Evolutionary conservation across 2,888 invertebrate species (phyloP), one percentile per base, ranked within the genome.

Genomic region (Aelia acuminata): DNA sequence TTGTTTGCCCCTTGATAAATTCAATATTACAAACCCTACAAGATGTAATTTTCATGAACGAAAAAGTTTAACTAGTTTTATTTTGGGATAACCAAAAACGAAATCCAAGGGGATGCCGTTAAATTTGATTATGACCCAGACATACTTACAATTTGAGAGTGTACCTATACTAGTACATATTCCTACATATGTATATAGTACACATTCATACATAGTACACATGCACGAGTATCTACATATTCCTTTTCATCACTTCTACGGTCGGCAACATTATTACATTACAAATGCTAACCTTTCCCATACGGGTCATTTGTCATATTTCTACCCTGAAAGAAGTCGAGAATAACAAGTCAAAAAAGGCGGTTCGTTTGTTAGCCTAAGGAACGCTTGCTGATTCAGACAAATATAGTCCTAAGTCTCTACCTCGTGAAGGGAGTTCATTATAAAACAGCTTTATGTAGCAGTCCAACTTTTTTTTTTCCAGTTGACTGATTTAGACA

Each of bases 321-420:
- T 26, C 13, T 57, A 26, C n/a, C 13, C 57, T 7, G 4, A 70
- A 70, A 70, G 20, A 0, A 70, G 18, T 1, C 18, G 7, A 70
- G 31, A 20, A 70, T 70, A 70, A 70, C 26, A 35, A 70, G 22
- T 70, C 4, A 70, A 20, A 70, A 70, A 26, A 15, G 57, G 26
- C 5, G 1, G 31, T 35, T 70, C 31, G 35, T 35, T 70, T 70
- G 63, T 70, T 70, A 31, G 26, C 22, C 53, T 26, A 57, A 57
- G 15, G 57, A 57, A 57, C 3, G 26, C 35, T 70, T 31, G 31
- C 63, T 70, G 63, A 70, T 70, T 70, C 20, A 70, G 31, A 70
- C 63, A 70, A 70, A 70, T 70, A 70, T 35, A 70, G 63, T n/a
- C n/a, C n/a, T n/a, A 35, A 70, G 31, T 35, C 63, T 35, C 35